Evolutionary conservation across 2,113 vertebrate species (phyloP).

Genomic region (Atlantisia rogersi): DNA sequence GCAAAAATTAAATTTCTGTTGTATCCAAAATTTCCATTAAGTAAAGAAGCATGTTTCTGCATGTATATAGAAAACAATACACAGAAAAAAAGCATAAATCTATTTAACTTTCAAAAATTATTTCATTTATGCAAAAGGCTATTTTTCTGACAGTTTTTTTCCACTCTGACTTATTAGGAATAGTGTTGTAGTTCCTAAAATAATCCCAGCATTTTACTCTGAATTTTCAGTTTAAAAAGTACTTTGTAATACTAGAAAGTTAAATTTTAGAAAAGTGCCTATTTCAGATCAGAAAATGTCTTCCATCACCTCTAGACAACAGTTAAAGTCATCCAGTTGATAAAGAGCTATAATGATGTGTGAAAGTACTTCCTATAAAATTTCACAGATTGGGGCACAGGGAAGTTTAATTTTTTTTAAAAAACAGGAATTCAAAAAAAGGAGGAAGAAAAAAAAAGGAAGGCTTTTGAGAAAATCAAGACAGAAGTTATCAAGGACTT

Average conservation of each 20-base stretch:
- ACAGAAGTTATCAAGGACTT: not conserved
- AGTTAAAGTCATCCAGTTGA: not conserved
- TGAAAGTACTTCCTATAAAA: not conserved
- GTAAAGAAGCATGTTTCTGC: not conserved
- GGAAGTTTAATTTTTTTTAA: not conserved
- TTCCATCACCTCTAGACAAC: not conserved
- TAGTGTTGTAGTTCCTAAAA: not conserved
- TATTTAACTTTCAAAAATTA: not conserved
- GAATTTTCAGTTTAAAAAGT: not conserved
- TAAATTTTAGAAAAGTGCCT: not conserved
- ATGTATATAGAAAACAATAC: not conserved
- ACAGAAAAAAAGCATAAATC: not conserved
- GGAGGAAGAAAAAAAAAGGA: not conserved
- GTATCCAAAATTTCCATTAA: not conserved
- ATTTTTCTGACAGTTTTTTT: not conserved
- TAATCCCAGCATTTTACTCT: not conserved
- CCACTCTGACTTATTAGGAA: not conserved
- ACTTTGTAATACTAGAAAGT: not conserved
- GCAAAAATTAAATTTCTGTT: not conserved
- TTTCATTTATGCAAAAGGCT: not conserved
- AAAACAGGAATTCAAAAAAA: not conserved
- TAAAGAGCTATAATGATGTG: not conserved
- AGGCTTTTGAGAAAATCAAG: not conserved
- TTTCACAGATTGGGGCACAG: not conserved
- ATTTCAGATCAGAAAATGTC: not conserved